Evolutionary conservation across 1,140 invertebrate species (phyloP).

Genomic region (Dinoponera quadriceps): DNA sequence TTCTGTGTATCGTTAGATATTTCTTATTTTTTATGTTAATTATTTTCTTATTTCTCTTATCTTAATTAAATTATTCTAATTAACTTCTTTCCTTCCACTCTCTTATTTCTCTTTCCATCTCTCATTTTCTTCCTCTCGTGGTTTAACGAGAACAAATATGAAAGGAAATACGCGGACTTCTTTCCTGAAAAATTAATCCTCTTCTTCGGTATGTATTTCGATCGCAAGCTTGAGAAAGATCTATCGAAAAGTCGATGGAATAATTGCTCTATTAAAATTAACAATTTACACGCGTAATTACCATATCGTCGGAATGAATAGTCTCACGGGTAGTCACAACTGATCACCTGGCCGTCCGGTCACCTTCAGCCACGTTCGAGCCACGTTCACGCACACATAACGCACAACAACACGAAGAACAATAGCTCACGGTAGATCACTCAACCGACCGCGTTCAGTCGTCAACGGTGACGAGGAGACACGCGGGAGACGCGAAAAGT

Average conservation of each 20-base stretch:
- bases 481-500: background rate
- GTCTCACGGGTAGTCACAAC: background rate
- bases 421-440: background rate
- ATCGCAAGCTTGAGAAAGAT: too few species aligned
- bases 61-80: too few species aligned
- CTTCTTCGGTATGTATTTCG: too few species aligned
- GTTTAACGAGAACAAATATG: too few species aligned
- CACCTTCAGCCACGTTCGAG: background rate
- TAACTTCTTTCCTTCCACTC: too few species aligned
- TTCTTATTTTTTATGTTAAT: too few species aligned
- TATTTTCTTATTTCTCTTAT: too few species aligned
- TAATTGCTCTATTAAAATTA: background rate
- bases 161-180: too few species aligned
- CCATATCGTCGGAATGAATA: slow-evolving; percentile 32
- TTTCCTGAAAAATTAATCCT: too few species aligned
- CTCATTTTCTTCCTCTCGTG: too few species aligned
- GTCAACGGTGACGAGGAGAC: background rate
- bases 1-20: too few species aligned
- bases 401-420: slow-evolving; percentile 3
- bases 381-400: slow-evolving; percentile 18
- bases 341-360: background rate
- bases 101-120: too few species aligned
- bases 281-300: background rate
- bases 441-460: background rate
- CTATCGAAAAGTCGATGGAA: background rate